phyloP scores from a whole-genome alignment of 2,113 vertebrate species.

The Hippocampus barbouri region DNA sequence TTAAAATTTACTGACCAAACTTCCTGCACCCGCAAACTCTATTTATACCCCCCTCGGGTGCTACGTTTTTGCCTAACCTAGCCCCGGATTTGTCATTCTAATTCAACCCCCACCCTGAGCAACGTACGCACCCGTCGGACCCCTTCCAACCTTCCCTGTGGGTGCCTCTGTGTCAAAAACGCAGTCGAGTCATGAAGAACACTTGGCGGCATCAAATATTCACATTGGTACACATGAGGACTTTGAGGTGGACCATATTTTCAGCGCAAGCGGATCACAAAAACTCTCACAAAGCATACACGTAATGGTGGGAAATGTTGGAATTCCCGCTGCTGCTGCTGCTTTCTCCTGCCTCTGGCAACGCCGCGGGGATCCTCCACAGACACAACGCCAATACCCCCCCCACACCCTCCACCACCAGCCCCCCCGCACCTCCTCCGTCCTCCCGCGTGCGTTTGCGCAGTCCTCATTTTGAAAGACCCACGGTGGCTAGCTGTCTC shows the following conservation, averaged over 20 bases:
- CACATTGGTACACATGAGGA: background rate
- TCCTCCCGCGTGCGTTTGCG: background rate
- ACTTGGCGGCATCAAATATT: background rate
- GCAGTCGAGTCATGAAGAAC: background rate
- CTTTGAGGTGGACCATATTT: background rate
- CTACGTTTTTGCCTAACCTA: no score
- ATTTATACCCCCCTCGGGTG: no score
- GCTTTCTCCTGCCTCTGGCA: slow-evolving; percentile 1
- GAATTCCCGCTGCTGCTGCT: background rate
- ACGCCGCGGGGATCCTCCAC: background rate
- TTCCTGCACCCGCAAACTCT: no score
- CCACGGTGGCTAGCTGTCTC: background rate
- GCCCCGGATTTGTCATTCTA: no score
- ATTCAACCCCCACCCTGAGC: background rate
- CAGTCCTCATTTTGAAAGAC: background rate
- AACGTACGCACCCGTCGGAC: background rate
- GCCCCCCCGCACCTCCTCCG: no score
- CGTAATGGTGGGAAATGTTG: background rate
- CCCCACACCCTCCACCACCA: no score
- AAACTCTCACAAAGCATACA: background rate
- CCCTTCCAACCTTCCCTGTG: background rate
- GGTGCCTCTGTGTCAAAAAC: background rate
- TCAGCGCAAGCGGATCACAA: background rate
- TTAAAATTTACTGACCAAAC: no score
- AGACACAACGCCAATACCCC: background rate